These are phyloP conservation scores for Ursus arctos DNA, from an alignment of 2,113 vertebrate genomes.

Conservation along the genomic window DNA sequence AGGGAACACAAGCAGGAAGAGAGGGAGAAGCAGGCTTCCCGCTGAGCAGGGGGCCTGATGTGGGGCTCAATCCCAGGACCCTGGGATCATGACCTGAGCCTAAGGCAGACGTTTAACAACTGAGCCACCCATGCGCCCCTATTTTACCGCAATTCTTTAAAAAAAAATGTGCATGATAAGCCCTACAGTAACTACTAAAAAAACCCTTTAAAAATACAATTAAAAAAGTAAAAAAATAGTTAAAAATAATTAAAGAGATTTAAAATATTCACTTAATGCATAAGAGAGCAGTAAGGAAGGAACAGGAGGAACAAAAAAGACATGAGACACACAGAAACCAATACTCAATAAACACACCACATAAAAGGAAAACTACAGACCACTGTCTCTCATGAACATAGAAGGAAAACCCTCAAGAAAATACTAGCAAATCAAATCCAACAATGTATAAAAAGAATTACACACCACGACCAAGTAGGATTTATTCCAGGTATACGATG, in stretches of 20 bases:
- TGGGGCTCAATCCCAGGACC: too few relatives aligned
- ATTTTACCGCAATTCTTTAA: too few relatives aligned
- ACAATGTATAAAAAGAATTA: neutral
- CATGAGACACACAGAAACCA: neutral
- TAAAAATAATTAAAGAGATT: neutral
- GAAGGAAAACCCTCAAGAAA: neutral
- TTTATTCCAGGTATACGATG: neutral
- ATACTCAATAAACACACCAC: neutral
- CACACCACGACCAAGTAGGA: neutral
- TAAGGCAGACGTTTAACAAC: too few relatives aligned
- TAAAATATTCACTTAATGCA: neutral
- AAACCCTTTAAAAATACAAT: neutral
- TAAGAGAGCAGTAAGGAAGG: neutral
- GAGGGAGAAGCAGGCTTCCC: too few relatives aligned
- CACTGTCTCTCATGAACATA: neutral
- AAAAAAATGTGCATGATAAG: neutral
- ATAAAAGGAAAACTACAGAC: slow-evolving; percentile 15
- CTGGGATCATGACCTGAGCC: too few relatives aligned
- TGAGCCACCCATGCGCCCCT: too few relatives aligned
- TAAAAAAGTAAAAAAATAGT: neutral
- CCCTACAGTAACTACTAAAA: neutral
- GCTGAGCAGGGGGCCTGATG: too few relatives aligned
- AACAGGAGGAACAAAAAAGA: neutral
- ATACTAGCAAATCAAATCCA: neutral
- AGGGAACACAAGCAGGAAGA: too few relatives aligned